Conservation (phyloP, 1,140 invertebrate species). For the Calephelis nemesis region DNA sequence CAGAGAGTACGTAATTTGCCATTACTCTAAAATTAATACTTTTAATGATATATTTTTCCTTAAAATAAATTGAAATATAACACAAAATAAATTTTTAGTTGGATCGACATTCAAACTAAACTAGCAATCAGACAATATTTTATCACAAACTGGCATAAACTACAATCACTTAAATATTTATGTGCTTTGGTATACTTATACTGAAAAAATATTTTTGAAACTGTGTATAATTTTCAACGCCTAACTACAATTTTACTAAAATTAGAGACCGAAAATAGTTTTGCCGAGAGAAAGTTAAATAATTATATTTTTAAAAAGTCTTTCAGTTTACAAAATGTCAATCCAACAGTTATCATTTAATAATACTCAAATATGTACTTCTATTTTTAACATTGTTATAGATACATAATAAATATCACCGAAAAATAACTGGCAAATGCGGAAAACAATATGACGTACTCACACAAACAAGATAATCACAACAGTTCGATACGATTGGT, state of each 20-base stretch:
- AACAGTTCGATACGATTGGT: neutral
- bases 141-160: too few relatives aligned
- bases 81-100: constrained; percentile 15
- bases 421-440: constrained; percentile 32
- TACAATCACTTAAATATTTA: too few relatives aligned
- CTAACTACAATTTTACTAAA: too few relatives aligned
- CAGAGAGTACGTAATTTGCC: constrained; percentile 19
- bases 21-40: constrained; percentile 14
- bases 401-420: constrained; percentile 8
- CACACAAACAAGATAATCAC: neutral
- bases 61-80: constrained; percentile 20
- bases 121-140: neutral
- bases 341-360: constrained; percentile 10
- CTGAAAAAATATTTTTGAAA: too few relatives aligned
- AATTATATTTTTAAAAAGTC: too few relatives aligned
- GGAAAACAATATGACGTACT: constrained; percentile 12
- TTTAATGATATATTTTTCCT: constrained; percentile 11
- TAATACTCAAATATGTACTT: constrained; percentile 12
- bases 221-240: too few relatives aligned
- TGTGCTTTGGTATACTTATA: too few relatives aligned
- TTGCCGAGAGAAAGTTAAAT: too few relatives aligned
- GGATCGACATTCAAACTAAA: constrained; percentile 3
- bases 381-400: constrained; percentile 8
- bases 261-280: too few relatives aligned
- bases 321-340: constrained; percentile 2